Base-by-base conservation (phyloP, 2,888 invertebrate species). In the Oasisia sp. region DNA sequence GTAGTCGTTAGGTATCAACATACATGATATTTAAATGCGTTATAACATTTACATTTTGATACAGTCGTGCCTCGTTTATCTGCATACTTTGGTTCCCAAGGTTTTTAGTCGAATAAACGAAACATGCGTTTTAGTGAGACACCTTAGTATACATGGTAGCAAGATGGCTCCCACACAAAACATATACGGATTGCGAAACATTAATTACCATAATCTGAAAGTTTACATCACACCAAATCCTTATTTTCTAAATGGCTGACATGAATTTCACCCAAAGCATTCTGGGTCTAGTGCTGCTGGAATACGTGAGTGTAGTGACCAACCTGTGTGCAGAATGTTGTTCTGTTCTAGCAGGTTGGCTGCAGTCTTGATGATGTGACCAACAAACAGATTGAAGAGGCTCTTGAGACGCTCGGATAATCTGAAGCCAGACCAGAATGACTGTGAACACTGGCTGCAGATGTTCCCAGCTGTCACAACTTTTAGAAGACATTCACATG, bases 321-420 rank as follows among this genome's bases (percentile, higher is more conserved):
- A 12, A 58, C 58, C 58, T 58, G 58, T 5, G 19, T 58, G 58
- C 58, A 58, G 58, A 19, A 14, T 96, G 96, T 98, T 98, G 95
- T 98, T 98, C 89, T 97, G 96, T 92, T 97, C 97, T 27, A 97
- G 96, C n/a, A 98, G 96, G 0, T 97, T 97, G 0, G 98, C 97
- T 0, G 98, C 98, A 96, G 98, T 98, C 95, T 97, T 97, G 32
- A 99, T 97, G 94, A 98, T 98, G 95, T 98, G 98, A 0, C 98
- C 98, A 91, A 98, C 98, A 96, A 99, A 99, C n/a, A 98, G 96
- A 0, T 98, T 98, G 96, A 99, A 99, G 0, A 99, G 96, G 8
- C 98, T 98, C 96, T 98, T 98, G 7, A 99, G 96, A 93, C 97
- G 97, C 92, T 98, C 98, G 0, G 98, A 98, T 91, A 99, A 97